Percentiles rank a stretch among this genome's conserved stretches.
Evolutionary conservation across 37 sponge, comb jelly and placozoan species (phyloP).

Genomic region (Tethya wilhelma): DNA sequence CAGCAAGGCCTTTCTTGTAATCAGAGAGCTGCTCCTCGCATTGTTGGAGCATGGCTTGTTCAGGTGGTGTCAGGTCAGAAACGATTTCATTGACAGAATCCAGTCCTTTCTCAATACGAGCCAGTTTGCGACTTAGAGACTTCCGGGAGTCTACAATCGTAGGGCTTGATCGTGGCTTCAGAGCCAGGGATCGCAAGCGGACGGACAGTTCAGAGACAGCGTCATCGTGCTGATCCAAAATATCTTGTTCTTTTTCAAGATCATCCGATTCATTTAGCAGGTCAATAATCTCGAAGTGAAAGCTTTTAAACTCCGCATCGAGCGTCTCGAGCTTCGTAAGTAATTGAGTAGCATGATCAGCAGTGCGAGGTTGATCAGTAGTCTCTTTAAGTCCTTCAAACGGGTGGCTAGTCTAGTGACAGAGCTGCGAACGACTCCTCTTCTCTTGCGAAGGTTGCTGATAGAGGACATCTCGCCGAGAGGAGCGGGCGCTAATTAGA

Average conservation of each 20-base stretch:
- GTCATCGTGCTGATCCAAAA: constrained; percentile 38
- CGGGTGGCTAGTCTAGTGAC: constrained; percentile 16
- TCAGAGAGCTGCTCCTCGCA: constrained; percentile 37
- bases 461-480: not conserved
- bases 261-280: constrained; percentile 14
- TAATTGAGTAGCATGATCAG: constrained; percentile 29
- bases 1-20: constrained; percentile 43
- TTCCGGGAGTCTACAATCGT: constrained; percentile 3
- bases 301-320: constrained; percentile 24
- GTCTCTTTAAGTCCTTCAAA: constrained; percentile 24
- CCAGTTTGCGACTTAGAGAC: constrained; percentile 17
- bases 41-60: constrained; percentile 8
- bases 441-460: constrained; percentile 21
- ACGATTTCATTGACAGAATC: constrained; percentile 12
- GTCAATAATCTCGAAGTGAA: constrained; percentile 39
- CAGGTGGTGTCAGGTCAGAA: constrained; percentile 7
- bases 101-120: constrained; percentile 10
- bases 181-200: constrained; percentile 7
- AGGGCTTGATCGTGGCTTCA: too few relatives aligned
- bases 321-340: constrained; percentile 24
- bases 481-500: constrained; percentile 13
- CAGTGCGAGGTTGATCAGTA: constrained; percentile 40
- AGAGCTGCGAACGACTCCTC: constrained; percentile 30
- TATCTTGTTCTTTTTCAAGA: constrained; percentile 23
- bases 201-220: constrained; percentile 15